Evolutionary conservation across 1,140 invertebrate genomes (phyloP), one percentile per base, ranked within the genome.

Genomic region (Nixonia krombeini): DNA sequence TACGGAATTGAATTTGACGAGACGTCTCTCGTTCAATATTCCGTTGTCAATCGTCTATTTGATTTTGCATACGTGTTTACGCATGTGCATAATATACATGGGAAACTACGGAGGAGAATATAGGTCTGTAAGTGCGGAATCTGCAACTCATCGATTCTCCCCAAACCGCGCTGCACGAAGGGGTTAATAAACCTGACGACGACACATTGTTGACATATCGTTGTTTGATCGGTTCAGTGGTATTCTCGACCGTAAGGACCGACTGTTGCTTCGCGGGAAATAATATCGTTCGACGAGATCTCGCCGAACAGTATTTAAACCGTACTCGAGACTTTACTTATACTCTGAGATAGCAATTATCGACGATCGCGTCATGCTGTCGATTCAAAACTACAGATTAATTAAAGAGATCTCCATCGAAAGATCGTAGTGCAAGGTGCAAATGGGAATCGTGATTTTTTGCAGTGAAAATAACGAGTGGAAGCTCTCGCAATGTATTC

Each of bases 101-200:
- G 26, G 28, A 38, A 64, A 52, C 59, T 56, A 64, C 49, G 55
- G 47, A 9, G 7, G 42, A 37, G 41, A 59, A 58, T 31, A 59
- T 50, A 41, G 45, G 15, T 38, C 58, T 3, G 47, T 45, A 44
- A 37, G 53, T 56, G 58, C 65, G 65, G 58, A 61, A 61, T 66
- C 66, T 56, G 45, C 46, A 51, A 61, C 40, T 72, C 76, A 82
- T 80, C 79, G 77, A 82, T 80, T 76, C 65, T 28, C 51, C 62
- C 38, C 72, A 72, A 77, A 67, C 73, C 74, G 73, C 72, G 73
- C 74, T 50, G 18, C 12, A 38, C 62, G 25, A 57, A 64, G 65
- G 65, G 78, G 70, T 75, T 79, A 75, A 74, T 79, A 79, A 79
- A 81, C 75, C 72, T 70, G 66, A 74, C 64, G 68, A 40, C 40